phyloP scores from a whole-genome alignment of 1,140 invertebrate genomes.

The Aricia agestis region DNA sequence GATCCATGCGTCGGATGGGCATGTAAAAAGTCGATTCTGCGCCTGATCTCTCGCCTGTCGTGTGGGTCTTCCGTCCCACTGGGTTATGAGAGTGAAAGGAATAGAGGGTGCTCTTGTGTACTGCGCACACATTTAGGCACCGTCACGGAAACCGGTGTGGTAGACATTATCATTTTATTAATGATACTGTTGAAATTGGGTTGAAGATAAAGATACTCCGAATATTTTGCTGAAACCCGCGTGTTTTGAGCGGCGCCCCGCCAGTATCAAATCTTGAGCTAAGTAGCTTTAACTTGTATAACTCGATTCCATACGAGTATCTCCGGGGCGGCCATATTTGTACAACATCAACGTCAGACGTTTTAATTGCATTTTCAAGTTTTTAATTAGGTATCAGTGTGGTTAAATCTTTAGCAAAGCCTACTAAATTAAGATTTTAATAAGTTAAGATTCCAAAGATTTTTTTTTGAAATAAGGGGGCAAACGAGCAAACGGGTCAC shows the following conservation, averaged over 20 bases:
- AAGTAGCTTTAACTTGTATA: neutral
- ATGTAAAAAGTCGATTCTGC: too few species aligned
- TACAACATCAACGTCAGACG: neutral
- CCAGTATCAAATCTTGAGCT: neutral
- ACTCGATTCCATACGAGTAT: neutral
- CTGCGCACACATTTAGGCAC: too few species aligned
- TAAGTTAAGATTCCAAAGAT: too few species aligned
- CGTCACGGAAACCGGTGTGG: too few species aligned
- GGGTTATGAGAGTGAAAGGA: too few species aligned
- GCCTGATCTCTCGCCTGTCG: too few species aligned
- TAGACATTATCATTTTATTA: neutral
- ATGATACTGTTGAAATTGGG: neutral
- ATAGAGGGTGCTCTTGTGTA: too few species aligned
- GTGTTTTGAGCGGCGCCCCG: neutral
- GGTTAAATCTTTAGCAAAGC: neutral
- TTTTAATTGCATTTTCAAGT: neutral
- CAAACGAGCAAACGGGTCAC: too few species aligned
- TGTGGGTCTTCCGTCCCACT: too few species aligned
- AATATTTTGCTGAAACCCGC: neutral
- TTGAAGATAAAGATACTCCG: neutral
- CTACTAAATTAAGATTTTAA: neutral
- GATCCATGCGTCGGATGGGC: too few species aligned
- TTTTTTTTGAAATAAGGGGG: too few species aligned
- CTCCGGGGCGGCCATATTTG: neutral
- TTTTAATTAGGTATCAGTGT: neutral